Evolutionary conservation across 2,797 vertebrate genomes (phyloP).

Genomic region (Alauda arvensis): DNA sequence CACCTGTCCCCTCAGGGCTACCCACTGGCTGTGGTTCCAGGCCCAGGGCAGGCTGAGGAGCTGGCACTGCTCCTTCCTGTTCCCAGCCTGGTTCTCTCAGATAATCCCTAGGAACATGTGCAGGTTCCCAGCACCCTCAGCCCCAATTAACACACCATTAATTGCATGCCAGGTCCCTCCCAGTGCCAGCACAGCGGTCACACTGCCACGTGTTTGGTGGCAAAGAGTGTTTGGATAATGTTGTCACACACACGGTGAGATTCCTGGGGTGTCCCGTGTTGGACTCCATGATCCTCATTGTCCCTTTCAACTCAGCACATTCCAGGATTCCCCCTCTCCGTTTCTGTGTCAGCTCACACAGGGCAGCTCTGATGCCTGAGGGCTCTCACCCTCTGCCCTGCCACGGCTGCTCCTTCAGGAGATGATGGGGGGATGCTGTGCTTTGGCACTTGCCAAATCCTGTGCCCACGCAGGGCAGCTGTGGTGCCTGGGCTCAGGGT

Average conservation of each 20-base stretch:
- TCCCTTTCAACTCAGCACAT: not conserved
- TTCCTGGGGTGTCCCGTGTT: not conserved
- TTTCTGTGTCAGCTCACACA: not conserved
- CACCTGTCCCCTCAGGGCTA: fast-evolving
- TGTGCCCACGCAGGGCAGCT: not conserved
- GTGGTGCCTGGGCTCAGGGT: not conserved
- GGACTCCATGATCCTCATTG: not conserved
- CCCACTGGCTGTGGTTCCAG: not conserved
- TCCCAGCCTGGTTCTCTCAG: not conserved
- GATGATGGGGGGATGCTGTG: not conserved
- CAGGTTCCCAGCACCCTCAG: not conserved
- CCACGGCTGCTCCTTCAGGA: not conserved
- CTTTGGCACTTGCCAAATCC: not conserved
- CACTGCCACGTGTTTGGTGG: not conserved
- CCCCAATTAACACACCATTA: too few relatives aligned
- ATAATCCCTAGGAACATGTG: not conserved
- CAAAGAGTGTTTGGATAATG: not conserved
- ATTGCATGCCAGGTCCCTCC: not conserved
- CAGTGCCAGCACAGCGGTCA: not conserved
- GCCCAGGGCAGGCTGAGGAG: not conserved
- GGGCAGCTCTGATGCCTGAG: not conserved
- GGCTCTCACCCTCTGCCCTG: not conserved
- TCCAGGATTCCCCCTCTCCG: fast-evolving
- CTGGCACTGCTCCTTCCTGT: fast-evolving
- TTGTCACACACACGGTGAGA: not conserved